phyloP scores from a whole-genome alignment of 2,888 invertebrate species.

The Hemistola chrysoprasaria region DNA sequence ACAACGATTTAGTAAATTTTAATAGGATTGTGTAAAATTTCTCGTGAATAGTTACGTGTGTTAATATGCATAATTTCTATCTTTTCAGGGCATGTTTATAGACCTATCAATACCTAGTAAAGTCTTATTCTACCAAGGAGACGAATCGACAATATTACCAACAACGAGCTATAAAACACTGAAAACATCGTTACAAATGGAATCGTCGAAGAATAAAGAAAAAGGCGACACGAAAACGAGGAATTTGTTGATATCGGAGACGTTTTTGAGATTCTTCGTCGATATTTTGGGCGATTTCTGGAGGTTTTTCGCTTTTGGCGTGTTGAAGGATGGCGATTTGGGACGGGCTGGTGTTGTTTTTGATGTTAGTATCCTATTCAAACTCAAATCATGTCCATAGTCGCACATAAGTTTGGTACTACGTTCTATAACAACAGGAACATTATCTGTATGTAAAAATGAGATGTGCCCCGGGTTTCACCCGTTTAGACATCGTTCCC shows the following conservation, averaged over 20 bases:
- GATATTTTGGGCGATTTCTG: constrained; percentile 88
- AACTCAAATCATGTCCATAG: too few relatives aligned
- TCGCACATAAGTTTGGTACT: too few relatives aligned
- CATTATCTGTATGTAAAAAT: too few relatives aligned
- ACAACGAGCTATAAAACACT: constrained; percentile 86
- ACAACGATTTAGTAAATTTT: too few relatives aligned
- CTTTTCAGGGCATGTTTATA: constrained; percentile 86
- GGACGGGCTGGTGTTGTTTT: constrained; percentile 62
- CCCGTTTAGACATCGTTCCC: too few relatives aligned
- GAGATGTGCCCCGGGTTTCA: too few relatives aligned
- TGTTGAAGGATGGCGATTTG: constrained; percentile 50
- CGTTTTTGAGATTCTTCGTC: constrained; percentile 88
- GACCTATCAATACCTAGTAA: constrained; percentile 84
- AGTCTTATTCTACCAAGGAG: constrained; percentile 86
- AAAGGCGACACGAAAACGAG: constrained; percentile 74
- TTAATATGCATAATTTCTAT: too few relatives aligned
- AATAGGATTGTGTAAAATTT: too few relatives aligned
- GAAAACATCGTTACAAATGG: constrained; percentile 76
- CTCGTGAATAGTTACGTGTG: too few relatives aligned
- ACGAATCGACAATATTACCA: constrained; percentile 89
- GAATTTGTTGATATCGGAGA: constrained; percentile 90
- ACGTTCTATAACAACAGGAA: too few relatives aligned
- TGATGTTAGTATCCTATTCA: constrained; percentile 69
- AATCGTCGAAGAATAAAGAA: constrained; percentile 51
- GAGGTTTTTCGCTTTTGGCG: constrained; percentile 69